Evolutionary conservation across 1,140 invertebrate species (phyloP).

Genomic region (Acyrthosiphon pisum): DNA sequence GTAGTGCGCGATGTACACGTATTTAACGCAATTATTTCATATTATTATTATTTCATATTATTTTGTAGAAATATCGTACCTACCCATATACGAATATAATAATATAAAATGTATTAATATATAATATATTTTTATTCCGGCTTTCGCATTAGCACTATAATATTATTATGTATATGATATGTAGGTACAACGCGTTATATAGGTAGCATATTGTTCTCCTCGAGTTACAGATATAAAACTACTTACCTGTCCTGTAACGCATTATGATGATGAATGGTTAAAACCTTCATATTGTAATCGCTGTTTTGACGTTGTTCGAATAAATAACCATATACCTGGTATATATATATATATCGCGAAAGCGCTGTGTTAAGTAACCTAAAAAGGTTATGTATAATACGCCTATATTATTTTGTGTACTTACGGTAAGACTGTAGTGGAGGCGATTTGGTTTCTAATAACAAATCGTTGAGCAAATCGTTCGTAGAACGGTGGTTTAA

Average conservation of each 20-base stretch:
- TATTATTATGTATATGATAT: neutral
- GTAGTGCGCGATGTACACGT: neutral
- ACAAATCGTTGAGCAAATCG: neutral
- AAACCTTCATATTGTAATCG: neutral
- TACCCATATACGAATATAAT: no score
- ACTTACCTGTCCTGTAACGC: neutral
- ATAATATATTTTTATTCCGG: neutral
- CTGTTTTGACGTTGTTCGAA: neutral
- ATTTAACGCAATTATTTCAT: neutral
- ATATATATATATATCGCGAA: neutral
- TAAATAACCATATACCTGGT: neutral
- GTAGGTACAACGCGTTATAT: neutral
- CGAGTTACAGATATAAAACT: neutral
- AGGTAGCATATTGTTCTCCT: neutral
- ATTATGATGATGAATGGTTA: slow-evolving; percentile 8
- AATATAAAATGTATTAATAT: neutral
- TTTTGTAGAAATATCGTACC: no score
- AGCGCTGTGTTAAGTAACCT: neutral
- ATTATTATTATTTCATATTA: neutral
- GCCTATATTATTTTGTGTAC: neutral
- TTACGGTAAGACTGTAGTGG: neutral
- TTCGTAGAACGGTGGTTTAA: neutral
- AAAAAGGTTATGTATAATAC: neutral
- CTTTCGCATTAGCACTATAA: neutral
- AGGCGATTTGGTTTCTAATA: neutral